Evolutionary conservation across 1,140 invertebrate genomes (phyloP), one percentile per base, ranked within the genome.

Genomic region (Drosophila setifemur): DNA sequence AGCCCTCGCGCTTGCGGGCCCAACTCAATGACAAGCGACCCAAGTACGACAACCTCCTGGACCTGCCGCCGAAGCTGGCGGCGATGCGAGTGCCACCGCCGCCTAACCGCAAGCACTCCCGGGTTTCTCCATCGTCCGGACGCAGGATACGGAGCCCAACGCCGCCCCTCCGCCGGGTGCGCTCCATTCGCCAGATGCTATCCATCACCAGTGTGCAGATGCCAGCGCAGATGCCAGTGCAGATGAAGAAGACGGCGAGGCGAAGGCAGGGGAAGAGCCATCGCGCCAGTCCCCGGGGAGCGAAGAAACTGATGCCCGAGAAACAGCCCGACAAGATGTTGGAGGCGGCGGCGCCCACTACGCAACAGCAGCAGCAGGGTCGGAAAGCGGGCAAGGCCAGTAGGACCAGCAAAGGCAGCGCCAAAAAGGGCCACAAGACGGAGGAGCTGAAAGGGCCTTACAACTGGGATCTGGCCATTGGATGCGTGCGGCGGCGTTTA

Each of bases 21-120:
- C 58, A 39, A 0, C 14, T 71, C 9, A 47, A 16, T 0, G 45
- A 72, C 0, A 53, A 54, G 9, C 54, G 37, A 5, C 79, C 78
- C 18, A 77, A 77, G 21, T 83, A 35, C 12, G 79, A 83, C 25
- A 83, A 86, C 5, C 14, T 78, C 7, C 6, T 29, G 2, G 18
- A 39, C 7, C 4, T 64, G 31, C 4, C 60, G 3, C 60, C 60
- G 2, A 63, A 48, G 14, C 35, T 19, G 4, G 57, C 57, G 2
- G 57, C 57, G 0, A 16, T 4, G 6, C 26, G 25, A 6, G 42
- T 49, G 25, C 31, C 60, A 0, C 40, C 55, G 19, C n/a, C 31
- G 5, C 19, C n/a, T 2, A 61, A 33, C 2, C 14, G 7, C 0
- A 61, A 42, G 33, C 12, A 16, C 12, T 37, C 25, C 12, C 11